Base-by-base conservation (phyloP, 2,888 invertebrate genomes). In the Malacosoma neustria region DNA sequence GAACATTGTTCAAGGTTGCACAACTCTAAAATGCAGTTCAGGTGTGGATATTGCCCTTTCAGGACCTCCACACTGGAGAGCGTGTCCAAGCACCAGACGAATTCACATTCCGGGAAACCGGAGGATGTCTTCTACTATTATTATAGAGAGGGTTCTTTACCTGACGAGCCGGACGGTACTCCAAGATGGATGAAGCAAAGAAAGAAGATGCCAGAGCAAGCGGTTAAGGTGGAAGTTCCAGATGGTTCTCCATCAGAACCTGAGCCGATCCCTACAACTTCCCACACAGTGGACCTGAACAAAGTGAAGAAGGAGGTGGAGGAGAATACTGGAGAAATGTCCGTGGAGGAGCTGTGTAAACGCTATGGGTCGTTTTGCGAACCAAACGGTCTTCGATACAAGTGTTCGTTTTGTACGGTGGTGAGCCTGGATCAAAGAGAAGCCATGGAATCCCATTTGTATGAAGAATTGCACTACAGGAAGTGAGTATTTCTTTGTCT, bases 1-100 rank as follows among this genome's bases (percentile, higher is more conserved):
- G 73, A 79, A 0, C 93, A 93, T 55, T 89, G 89, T 22, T 58
- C 70, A 1, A 75, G 72, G 22, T 56, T 66, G 4, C 95, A 95
- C 57, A 82, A 88, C 15, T 87, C 91, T 1, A 90, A 89, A 41
- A 85, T 87, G 54, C 93, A 92, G 46, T 94, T 86, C 63, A 91
- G 91, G 51, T 95, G 95, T 55, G 87, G 87, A 0, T 76, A 91
- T 42, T 95, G 95, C 49, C 61, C 80, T 0, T 92, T 88, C 51
- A 53, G 76, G 11, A 71, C 77, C 0, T 81, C 89, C 1, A 87
- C 87, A 1, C 71, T 87, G 14, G 80, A 87, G 4, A 85, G 87
- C 14, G 87, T 92, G 31, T 77, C 82, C 12, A 87, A 86, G 30
- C 93, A 93, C 57, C 88, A 90, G 43, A 63, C 70, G 1, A 80